These are phyloP conservation scores for Dorcus parallelipipedus DNA, from an alignment of 2,888 invertebrate genomes.

Conservation along the genomic window DNA sequence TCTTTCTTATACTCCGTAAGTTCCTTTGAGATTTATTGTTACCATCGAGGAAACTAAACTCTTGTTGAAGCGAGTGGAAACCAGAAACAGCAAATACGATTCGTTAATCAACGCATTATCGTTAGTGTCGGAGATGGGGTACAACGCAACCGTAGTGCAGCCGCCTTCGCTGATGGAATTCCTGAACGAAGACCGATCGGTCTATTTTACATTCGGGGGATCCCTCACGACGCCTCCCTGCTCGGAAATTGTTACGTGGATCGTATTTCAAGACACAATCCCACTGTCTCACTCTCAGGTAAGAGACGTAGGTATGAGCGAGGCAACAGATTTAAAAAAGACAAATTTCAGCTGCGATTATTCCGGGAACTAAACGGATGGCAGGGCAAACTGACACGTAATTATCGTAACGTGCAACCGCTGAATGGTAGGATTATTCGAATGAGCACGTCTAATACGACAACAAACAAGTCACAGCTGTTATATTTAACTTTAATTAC, in stretches of 20 bases:
- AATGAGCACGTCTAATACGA: conserved; percentile 17
- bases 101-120: conserved; percentile 22
- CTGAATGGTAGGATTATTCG: conserved; percentile 60
- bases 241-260: conserved; percentile 77
- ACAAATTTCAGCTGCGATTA: conserved; percentile 61
- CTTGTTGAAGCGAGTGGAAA: conserved; percentile 19
- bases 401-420: conserved; percentile 79
- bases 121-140: conserved; percentile 20
- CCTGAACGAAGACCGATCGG: conserved; percentile 18
- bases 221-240: conserved; percentile 79
- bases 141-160: conserved; percentile 10
- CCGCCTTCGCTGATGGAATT: conserved; percentile 3
- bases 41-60: not conserved
- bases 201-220: conserved; percentile 73
- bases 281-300: conserved; percentile 72
- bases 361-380: conserved; percentile 67
- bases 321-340: not conserved
- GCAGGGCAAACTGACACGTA: conserved; percentile 70
- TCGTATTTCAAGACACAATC: conserved; percentile 69
- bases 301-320: conserved; percentile 16
- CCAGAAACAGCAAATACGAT: conserved; percentile 24
- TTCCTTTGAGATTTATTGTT: not conserved
- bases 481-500: too few species aligned
- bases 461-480: too few species aligned
- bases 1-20: conserved; percentile 75